Evolutionary conservation across 2,113 vertebrate species (phyloP).

Genomic region (Loxodonta africana): DNA sequence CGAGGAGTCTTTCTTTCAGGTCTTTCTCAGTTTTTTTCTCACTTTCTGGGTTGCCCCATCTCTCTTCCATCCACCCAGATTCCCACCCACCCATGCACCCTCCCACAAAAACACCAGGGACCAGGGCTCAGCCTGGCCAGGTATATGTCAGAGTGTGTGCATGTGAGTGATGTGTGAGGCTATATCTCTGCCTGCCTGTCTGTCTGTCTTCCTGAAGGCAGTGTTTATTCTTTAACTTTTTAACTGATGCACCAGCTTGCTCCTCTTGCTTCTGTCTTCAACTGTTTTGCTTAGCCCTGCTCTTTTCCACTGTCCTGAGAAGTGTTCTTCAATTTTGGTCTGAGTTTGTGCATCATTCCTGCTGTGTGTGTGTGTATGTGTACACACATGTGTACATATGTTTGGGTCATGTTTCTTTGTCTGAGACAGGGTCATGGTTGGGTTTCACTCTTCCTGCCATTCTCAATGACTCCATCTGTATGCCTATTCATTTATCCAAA

Average conservation of each 20-base stretch:
- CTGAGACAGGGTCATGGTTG: background rate
- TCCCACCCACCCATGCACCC: background rate
- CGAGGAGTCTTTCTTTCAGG: background rate
- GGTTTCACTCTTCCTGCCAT: background rate
- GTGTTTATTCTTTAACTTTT: background rate
- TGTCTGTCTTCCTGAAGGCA: background rate
- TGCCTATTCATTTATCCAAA: background rate
- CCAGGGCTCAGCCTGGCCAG: background rate
- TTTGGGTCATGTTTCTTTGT: background rate
- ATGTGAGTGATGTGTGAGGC: rapidly evolving
- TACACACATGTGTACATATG: rapidly evolving
- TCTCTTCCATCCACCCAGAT: background rate
- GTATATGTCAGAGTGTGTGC: rapidly evolving
- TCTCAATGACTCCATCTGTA: background rate
- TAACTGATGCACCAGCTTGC: background rate
- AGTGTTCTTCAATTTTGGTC: background rate
- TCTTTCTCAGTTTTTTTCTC: background rate
- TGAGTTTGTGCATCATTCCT: background rate
- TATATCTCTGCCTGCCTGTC: background rate
- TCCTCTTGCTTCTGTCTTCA: background rate
- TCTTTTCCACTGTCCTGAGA: conserved; percentile 27
- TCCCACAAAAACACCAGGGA: background rate
- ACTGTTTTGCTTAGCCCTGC: background rate
- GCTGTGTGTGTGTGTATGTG: background rate
- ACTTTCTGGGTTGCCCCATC: background rate